Conservation (phyloP, 1,140 invertebrate genomes). For the Eupristina koningsbergeri region DNA sequence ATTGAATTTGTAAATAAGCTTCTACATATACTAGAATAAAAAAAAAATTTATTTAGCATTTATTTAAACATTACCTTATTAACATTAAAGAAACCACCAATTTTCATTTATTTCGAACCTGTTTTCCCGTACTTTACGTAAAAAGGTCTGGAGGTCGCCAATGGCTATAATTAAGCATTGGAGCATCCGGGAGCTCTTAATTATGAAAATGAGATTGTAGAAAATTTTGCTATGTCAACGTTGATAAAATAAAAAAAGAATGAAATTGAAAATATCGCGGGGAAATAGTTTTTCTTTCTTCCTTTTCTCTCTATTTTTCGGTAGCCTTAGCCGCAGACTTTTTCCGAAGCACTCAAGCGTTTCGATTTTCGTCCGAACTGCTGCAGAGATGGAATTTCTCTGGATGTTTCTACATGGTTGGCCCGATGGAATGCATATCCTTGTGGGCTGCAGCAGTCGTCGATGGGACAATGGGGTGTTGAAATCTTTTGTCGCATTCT, state of each 20-base stretch:
- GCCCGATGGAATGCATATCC: slow-evolving; percentile 33
- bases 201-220: slow-evolving; percentile 15
- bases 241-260: background rate
- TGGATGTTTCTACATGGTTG: slow-evolving; percentile 34
- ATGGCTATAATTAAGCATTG: background rate
- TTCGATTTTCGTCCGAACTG: slow-evolving; percentile 1
- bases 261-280: background rate
- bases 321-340: too few relatives aligned
- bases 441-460: slow-evolving; percentile 2
- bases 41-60: too few relatives aligned
- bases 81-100: background rate
- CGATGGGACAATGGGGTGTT: slow-evolving; percentile 38
- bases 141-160: background rate
- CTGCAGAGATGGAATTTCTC: slow-evolving; percentile 50
- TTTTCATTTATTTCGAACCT: background rate
- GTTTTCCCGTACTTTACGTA: background rate
- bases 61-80: background rate
- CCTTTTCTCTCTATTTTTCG: background rate
- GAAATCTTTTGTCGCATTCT: slow-evolving; percentile 36
- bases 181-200: background rate
- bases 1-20: too few relatives aligned
- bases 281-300: background rate
- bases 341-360: background rate
- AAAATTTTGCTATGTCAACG: background rate
- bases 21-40: too few relatives aligned